Conservation (phyloP, 2,113 vertebrate species). For the Atrichornis clamosus region DNA sequence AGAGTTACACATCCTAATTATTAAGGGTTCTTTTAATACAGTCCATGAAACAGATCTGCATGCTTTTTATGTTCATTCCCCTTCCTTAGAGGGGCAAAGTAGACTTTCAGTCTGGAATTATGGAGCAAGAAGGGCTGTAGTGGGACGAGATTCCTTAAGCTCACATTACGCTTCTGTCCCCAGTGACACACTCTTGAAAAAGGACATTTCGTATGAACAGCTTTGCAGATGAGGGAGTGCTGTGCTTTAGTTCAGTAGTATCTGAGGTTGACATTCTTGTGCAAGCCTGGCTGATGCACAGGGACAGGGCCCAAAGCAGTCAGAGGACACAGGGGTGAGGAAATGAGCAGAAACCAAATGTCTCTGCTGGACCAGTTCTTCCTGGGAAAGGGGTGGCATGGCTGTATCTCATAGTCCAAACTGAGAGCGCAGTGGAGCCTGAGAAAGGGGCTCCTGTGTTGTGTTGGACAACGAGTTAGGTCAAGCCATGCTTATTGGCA, state of each 20-base stretch:
- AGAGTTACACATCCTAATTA: not conserved
- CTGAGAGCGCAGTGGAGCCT: not conserved
- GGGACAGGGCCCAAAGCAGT: not conserved
- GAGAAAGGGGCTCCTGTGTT: not conserved
- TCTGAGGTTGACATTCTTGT: not conserved
- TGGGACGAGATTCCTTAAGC: not conserved
- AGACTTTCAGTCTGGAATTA: not conserved
- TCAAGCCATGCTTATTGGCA: not conserved
- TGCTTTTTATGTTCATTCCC: not conserved
- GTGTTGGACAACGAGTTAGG: not conserved
- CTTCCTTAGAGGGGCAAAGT: not conserved
- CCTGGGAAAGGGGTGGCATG: not conserved
- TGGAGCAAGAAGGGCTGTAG: not conserved
- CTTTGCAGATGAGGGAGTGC: not conserved
- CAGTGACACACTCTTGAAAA: not conserved
- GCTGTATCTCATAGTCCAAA: not conserved
- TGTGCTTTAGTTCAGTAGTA: not conserved
- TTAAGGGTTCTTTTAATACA: not conserved
- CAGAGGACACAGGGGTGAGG: not conserved
- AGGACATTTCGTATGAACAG: not conserved
- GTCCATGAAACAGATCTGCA: not conserved
- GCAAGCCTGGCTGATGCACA: not conserved
- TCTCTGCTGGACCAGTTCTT: not conserved
- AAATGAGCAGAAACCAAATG: not conserved
- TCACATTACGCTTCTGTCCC: not conserved